Conservation (phyloP, 2,888 invertebrate genomes). For the Leptinotarsa juncta region DNA sequence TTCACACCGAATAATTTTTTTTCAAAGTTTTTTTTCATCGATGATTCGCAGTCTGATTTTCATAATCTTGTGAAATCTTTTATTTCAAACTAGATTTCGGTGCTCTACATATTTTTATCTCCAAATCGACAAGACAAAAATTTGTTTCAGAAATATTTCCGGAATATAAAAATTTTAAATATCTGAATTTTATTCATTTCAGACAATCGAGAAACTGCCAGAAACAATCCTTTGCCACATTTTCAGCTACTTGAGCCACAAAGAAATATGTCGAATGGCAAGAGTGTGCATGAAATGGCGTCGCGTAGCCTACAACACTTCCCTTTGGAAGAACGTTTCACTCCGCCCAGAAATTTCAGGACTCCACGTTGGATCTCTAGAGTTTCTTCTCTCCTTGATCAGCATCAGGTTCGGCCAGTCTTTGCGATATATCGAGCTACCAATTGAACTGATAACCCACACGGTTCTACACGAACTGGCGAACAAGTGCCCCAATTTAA, state of each 20-base stretch:
- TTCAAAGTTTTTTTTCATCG: too few relatives aligned
- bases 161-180: too few relatives aligned
- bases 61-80: too few relatives aligned
- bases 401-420: slow-evolving; percentile 86
- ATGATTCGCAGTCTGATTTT: too few relatives aligned
- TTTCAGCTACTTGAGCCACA: slow-evolving; percentile 93
- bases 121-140: too few relatives aligned
- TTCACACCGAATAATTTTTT: too few relatives aligned
- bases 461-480: slow-evolving; percentile 97
- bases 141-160: too few relatives aligned
- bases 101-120: too few relatives aligned
- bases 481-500: slow-evolving; percentile 94
- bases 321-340: slow-evolving; percentile 95
- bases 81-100: too few relatives aligned
- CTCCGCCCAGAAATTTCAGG: slow-evolving; percentile 97
- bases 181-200: slow-evolving; percentile 54
- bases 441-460: slow-evolving; percentile 96
- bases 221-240: slow-evolving; percentile 95
- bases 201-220: slow-evolving; percentile 96
- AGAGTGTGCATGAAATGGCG: slow-evolving; percentile 97
- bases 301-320: slow-evolving; percentile 93
- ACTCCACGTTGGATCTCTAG: slow-evolving; percentile 88
- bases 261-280: slow-evolving; percentile 94
- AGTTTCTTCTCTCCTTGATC: slow-evolving; percentile 87
- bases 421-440: slow-evolving; percentile 90